phyloP scores from a whole-genome alignment of 2,797 vertebrate species.

The Fundulus diaphanus region DNA sequence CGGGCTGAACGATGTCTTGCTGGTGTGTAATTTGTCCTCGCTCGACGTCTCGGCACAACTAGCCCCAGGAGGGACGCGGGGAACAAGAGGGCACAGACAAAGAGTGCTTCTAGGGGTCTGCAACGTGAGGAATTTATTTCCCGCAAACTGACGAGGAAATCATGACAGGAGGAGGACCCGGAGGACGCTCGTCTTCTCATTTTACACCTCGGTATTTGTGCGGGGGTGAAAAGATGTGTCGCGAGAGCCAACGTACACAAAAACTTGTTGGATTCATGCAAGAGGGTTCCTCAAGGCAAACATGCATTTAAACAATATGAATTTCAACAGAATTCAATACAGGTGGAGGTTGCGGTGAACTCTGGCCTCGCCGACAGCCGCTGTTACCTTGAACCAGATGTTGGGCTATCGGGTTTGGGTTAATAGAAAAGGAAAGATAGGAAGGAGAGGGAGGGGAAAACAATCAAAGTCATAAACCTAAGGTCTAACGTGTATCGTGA shows the following conservation, averaged over 20 bases:
- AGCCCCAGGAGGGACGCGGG: conserved; percentile 36
- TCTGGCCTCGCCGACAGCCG: conserved; percentile 56
- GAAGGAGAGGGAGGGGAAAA: conserved; percentile 25
- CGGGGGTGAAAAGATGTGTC: conserved; percentile 44
- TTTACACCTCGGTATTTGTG: conserved; percentile 62
- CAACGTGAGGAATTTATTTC: conserved; percentile 56
- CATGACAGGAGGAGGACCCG: conserved; percentile 39
- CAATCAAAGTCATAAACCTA: conserved; percentile 31
- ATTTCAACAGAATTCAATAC: conserved; percentile 39
- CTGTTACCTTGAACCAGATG: conserved; percentile 72
- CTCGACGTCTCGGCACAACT: conserved; percentile 54
- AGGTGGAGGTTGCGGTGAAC: conserved; percentile 43
- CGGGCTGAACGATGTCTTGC: conserved; percentile 65
- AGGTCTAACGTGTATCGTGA: conserved; percentile 12
- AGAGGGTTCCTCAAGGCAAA: conserved; percentile 58
- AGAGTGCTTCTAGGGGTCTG: conserved; percentile 45
- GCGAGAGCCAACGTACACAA: conserved; percentile 61
- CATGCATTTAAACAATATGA: conserved; percentile 56
- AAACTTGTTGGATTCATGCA: conserved; percentile 36
- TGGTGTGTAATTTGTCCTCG: conserved; percentile 68
- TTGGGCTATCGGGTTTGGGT: conserved; percentile 61
- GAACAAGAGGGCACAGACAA: conserved; percentile 54
- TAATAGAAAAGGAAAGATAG: conserved; percentile 27
- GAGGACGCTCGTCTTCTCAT: conserved; percentile 48
- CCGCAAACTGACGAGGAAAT: conserved; percentile 46